Conservation (phyloP, 2,113 vertebrate species). For the Gymnobelideus leadbeateri region DNA sequence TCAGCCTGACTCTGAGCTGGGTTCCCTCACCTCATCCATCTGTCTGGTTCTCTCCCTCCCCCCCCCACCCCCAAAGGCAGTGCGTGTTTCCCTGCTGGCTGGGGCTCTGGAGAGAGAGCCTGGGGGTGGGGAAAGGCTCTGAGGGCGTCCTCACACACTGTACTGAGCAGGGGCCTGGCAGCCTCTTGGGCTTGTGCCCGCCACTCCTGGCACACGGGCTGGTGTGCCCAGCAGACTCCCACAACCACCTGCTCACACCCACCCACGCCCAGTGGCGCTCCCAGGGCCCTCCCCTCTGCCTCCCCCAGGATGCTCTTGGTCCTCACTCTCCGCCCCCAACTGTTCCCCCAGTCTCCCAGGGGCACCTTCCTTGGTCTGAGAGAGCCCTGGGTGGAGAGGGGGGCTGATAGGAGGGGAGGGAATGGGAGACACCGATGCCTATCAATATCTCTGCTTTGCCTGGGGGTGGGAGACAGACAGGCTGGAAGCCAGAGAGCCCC, state of each 20-base stretch:
- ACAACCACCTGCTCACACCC: slow-evolving; percentile 83
- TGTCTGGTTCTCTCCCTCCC: slow-evolving; percentile 78
- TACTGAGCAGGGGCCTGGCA: slow-evolving; percentile 61
- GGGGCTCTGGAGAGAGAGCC: slow-evolving; percentile 46
- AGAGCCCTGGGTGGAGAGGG: neutral
- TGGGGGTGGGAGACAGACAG: neutral
- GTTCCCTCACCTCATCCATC: slow-evolving; percentile 74
- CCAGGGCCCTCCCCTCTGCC: slow-evolving; percentile 80
- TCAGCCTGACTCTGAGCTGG: slow-evolving; percentile 49
- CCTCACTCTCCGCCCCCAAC: slow-evolving; percentile 64
- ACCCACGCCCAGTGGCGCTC: slow-evolving; percentile 80
- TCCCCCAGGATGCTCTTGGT: slow-evolving; percentile 65
- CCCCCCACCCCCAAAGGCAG: slow-evolving; percentile 72
- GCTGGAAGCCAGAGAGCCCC: slow-evolving; percentile 62
- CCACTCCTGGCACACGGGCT: slow-evolving; percentile 82
- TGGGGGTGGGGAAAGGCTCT: slow-evolving; percentile 32
- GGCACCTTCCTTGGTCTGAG: neutral
- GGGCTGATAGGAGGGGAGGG: neutral
- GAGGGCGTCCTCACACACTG: slow-evolving; percentile 69
- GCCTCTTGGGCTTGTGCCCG: slow-evolving; percentile 76
- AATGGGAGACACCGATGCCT: slow-evolving; percentile 11
- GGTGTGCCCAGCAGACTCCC: slow-evolving; percentile 83
- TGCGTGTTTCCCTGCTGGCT: slow-evolving; percentile 20
- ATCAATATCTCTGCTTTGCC: neutral
- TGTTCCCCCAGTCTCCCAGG: neutral